phyloP scores from a whole-genome alignment of 2,113 vertebrate species.

The Agapornis roseicollis region DNA sequence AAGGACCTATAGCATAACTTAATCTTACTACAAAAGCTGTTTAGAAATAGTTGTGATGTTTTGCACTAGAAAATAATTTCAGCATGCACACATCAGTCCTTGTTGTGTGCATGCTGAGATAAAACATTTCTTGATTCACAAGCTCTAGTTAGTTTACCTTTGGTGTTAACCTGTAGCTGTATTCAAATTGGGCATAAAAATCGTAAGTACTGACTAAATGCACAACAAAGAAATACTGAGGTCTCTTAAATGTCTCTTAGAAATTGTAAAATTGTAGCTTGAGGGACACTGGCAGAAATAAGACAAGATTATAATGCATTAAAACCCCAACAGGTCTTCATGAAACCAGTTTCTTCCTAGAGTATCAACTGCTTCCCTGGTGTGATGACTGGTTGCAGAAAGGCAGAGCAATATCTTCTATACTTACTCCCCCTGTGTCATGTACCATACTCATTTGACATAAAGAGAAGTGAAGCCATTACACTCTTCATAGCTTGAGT shows the following conservation, averaged over 20 bases:
- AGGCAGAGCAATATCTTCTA: neutral
- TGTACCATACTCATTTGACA: neutral
- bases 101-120: neutral
- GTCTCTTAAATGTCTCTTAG: neutral
- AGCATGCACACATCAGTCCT: neutral
- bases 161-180: neutral
- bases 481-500: neutral
- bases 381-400: neutral
- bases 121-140: neutral
- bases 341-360: neutral
- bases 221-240: neutral
- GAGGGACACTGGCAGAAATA: neutral
- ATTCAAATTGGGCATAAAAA: neutral
- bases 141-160: neutral
- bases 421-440: fast-evolving
- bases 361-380: neutral
- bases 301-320: neutral
- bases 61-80: neutral
- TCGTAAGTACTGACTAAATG: neutral
- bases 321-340: neutral
- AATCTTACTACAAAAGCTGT: neutral
- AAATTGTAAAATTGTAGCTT: neutral
- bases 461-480: neutral
- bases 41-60: neutral
- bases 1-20: neutral